Percentiles rank a stretch among this genome's conserved stretches.
phyloP scores from a whole-genome alignment of 2,888 invertebrate species.

The Aelia acuminata region DNA sequence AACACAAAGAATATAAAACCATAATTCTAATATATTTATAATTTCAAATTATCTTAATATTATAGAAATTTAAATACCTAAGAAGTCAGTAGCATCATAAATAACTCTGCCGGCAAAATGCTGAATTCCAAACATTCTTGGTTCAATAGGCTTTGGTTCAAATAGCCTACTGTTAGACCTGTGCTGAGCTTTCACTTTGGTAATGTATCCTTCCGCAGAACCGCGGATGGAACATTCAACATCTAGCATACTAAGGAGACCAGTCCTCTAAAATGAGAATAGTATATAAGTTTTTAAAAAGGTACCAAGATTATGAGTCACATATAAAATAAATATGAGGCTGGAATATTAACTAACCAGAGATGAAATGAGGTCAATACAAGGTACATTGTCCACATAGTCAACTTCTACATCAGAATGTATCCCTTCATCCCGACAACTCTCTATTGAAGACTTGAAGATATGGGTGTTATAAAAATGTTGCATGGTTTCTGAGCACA shows the following conservation, averaged over 20 bases:
- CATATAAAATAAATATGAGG: neutral
- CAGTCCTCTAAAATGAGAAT: slow-evolving; percentile 77
- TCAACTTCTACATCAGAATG: slow-evolving; percentile 90
- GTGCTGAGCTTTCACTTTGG: slow-evolving; percentile 86
- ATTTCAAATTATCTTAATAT: neutral
- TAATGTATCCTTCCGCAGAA: slow-evolving; percentile 83
- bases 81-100: slow-evolving; percentile 91
- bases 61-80: slow-evolving; percentile 70
- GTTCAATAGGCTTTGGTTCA: slow-evolving; percentile 83
- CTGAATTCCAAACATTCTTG: slow-evolving; percentile 88
- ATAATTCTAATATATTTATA: neutral
- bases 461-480: slow-evolving; percentile 98
- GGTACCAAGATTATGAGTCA: neutral
- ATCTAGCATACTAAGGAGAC: slow-evolving; percentile 91
- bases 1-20: neutral
- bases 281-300: neutral
- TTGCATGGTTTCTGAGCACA: slow-evolving; percentile 97
- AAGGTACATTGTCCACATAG: slow-evolving; percentile 95
- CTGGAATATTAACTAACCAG: slow-evolving; percentile 72
- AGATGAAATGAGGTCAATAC: slow-evolving; percentile 95
- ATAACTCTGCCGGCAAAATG: slow-evolving; percentile 90
- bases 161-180: slow-evolving; percentile 86
- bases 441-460: slow-evolving; percentile 93
- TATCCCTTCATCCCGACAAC: slow-evolving; percentile 94
- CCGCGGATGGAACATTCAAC: slow-evolving; percentile 90